Percentiles rank a stretch among this genome's conserved stretches.
These are phyloP conservation scores for Todiramphus chloris DNA, from an alignment of 2,113 vertebrate genomes.

Conservation along the genomic window DNA sequence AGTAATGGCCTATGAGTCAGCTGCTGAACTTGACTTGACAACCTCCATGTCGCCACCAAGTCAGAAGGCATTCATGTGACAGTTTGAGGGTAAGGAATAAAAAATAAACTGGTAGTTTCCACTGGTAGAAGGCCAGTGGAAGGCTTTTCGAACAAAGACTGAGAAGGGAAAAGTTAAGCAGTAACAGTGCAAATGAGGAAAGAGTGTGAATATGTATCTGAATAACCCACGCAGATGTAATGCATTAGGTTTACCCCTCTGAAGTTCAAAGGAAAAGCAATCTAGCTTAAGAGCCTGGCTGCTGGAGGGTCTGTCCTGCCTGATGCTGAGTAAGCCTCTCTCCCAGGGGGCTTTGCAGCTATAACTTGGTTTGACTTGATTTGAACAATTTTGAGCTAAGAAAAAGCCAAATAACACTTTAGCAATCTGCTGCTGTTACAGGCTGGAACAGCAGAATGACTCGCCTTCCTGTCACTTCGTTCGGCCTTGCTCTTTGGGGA, in stretches of 20 bases:
- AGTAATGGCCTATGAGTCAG: constrained; percentile 46
- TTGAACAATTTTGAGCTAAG: background rate
- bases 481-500: background rate
- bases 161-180: background rate
- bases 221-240: background rate
- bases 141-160: background rate
- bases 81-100: constrained; percentile 10
- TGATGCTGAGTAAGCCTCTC: background rate
- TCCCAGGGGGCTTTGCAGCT: background rate
- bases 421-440: background rate
- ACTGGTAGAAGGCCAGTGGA: background rate
- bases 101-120: background rate
- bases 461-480: background rate
- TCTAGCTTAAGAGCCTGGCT: background rate
- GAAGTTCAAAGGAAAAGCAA: background rate
- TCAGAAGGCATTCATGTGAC: background rate
- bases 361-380: background rate
- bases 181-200: background rate
- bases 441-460: background rate
- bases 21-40: constrained; percentile 38
- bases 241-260: background rate
- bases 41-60: background rate
- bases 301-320: background rate
- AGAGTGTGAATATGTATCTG: background rate
- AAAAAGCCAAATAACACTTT: background rate